Evolutionary conservation across 2,113 vertebrate genomes (phyloP).

Genomic region (Eulacestoma nigropectus): DNA sequence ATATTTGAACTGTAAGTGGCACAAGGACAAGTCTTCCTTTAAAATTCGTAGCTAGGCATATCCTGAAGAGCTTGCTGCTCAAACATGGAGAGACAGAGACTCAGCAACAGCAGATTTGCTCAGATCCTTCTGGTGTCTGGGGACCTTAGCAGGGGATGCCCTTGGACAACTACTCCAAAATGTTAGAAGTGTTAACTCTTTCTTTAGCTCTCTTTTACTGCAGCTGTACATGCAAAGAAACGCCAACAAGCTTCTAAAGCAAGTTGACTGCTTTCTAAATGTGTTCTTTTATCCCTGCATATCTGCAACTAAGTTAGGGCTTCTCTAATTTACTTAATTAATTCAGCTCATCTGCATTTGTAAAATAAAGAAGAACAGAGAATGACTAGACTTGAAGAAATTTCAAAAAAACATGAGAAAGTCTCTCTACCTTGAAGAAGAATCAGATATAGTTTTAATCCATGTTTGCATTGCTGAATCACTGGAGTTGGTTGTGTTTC

Average conservation of each 20-base stretch:
- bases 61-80: not conserved
- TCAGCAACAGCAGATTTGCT: not conserved
- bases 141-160: not conserved
- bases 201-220: not conserved
- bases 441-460: not conserved
- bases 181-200: not conserved
- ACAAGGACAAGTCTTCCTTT: not conserved
- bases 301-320: not conserved
- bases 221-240: not conserved
- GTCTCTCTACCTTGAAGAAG: not conserved
- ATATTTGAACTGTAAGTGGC: not conserved
- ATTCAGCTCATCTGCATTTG: not conserved
- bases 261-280: not conserved
- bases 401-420: not conserved
- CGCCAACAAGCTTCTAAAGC: not conserved
- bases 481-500: not conserved
- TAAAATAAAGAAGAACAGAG: not conserved
- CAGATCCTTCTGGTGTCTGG: not conserved
- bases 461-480: not conserved
- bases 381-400: not conserved
- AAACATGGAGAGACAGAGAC: not conserved
- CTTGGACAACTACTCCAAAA: not conserved
- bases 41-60: not conserved
- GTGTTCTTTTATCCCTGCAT: not conserved
- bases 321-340: slow-evolving; percentile 2